A percentile compares a stretch with the other conserved stretches of the same genome.
Evolutionary conservation across 2,113 vertebrate genomes (phyloP).

Genomic region (Dendrocopos noguchii): DNA sequence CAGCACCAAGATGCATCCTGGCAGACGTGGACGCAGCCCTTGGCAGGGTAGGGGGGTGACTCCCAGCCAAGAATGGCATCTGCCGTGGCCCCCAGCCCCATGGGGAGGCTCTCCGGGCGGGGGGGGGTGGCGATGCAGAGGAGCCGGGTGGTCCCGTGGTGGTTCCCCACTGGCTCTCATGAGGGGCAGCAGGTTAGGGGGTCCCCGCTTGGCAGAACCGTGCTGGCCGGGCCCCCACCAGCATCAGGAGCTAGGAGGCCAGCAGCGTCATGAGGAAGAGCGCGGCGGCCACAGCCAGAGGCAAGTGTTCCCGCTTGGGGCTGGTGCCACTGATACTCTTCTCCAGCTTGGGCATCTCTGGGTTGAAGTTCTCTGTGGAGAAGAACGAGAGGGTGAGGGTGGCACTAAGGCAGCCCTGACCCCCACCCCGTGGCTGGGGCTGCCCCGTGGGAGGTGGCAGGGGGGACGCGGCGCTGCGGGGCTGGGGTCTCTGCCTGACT

Average conservation of each 20-base stretch:
- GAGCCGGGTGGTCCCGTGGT: not conserved
- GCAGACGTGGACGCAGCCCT: not conserved
- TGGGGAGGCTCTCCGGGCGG: not conserved
- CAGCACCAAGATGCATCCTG: not conserved
- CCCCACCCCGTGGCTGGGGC: not conserved
- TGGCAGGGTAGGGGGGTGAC: not conserved
- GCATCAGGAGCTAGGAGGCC: conserved; percentile 85
- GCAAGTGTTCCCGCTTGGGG: conserved; percentile 90
- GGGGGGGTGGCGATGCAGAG: not conserved
- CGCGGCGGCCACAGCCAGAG: conserved; percentile 86
- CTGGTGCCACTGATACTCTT: conserved; percentile 97
- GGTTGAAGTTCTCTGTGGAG: conserved; percentile 87
- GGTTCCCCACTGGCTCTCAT: not conserved
- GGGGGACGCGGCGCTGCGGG: not conserved
- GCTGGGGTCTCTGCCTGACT: conserved; percentile 67
- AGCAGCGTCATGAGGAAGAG: conserved; percentile 87
- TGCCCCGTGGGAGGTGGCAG: not conserved
- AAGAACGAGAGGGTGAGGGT: not conserved
- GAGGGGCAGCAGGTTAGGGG: conserved; percentile 54
- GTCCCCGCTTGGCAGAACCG: conserved; percentile 15
- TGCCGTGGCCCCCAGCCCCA: not conserved
- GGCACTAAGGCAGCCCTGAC: not conserved
- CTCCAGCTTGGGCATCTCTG: conserved; percentile 92
- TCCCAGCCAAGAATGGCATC: not conserved
- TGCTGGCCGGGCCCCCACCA: conserved; percentile 1